Base-by-base conservation (phyloP, 2,797 vertebrate species). In the Neomorphus geoffroyi region DNA sequence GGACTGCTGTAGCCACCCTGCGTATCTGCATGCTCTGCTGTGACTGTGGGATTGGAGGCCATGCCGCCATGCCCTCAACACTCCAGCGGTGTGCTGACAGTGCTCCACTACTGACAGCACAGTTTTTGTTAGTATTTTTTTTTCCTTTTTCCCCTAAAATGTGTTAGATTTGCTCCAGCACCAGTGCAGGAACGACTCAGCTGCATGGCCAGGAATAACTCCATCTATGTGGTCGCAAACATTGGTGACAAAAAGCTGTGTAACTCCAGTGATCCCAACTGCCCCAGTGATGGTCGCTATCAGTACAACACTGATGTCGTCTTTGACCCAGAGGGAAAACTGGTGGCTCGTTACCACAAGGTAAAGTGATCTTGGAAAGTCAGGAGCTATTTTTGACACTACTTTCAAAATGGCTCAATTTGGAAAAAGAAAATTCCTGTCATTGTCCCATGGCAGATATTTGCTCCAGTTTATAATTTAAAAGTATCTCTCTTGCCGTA, bases 341-440 rank as follows among this genome's bases (percentile, higher is more conserved):
- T 98, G 58, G 94, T 98, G 84, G 98, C 98, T 56, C 97, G 98
- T 7, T 98, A 98, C 67, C 98, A 98, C 57, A 98, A 98, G 97
- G 98, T 98, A 82, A 94, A 79, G 26, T 45, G 37, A 13, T 19
- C n/a, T 71, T 75, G 48, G 10, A 62, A 58, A 74, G 28, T 30
- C 39, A 74, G 53, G 10, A 73, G 9, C 14, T 54, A 6, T 51
- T 91, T 62, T 48, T 91, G 51, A 28, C 41, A 24, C n/a, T 62
- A 7, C 27, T 73, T 92, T 16, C 18, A 67, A 58, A 86, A 41
- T 73, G 4, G 37, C n/a, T 74, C 14, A 4, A 0, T 64, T 77
- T 78, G 33, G 45, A 41, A 77, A 35, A 56, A 8, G 85, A 61
- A 69, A 66, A 62, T 89, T 15, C 27, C 60, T 28, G 27, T 70